A percentile compares a stretch with the other conserved stretches of the same genome.
Evolutionary conservation across 2,888 invertebrate species (phyloP).

Genomic region (Chrysina gloriosa): DNA sequence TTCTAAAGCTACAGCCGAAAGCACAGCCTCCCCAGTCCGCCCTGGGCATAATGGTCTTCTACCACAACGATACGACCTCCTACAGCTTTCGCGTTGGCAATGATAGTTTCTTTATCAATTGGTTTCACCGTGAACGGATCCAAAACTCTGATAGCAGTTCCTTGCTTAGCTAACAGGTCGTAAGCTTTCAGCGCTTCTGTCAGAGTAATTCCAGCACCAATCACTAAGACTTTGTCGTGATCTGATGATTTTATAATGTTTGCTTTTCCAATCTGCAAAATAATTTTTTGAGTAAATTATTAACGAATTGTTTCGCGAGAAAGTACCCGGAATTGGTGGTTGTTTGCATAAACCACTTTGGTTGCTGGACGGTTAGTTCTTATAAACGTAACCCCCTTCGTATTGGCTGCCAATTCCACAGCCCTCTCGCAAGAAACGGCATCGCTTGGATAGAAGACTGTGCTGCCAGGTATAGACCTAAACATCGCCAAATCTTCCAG

Average conservation of each 20-base stretch:
- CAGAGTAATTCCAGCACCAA: slow-evolving; percentile 95
- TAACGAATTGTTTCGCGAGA: neutral
- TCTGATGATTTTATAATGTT: slow-evolving; percentile 81
- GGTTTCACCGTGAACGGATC: slow-evolving; percentile 98
- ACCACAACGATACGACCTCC: slow-evolving; percentile 90
- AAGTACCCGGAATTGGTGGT: slow-evolving; percentile 80
- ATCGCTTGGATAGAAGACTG: slow-evolving; percentile 87
- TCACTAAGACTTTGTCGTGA: slow-evolving; percentile 85
- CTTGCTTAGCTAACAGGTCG: slow-evolving; percentile 75
- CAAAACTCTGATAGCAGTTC: slow-evolving; percentile 83
- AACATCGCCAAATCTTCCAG: slow-evolving; percentile 98
- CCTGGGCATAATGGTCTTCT: slow-evolving; percentile 97
- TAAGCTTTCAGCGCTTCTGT: slow-evolving; percentile 91
- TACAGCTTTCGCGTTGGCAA: slow-evolving; percentile 80
- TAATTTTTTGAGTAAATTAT: slow-evolving; percentile 31
- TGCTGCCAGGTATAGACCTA: slow-evolving; percentile 86
- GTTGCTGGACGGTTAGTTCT: slow-evolving; percentile 95
- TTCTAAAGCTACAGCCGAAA: slow-evolving; percentile 80
- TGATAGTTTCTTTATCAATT: slow-evolving; percentile 82
- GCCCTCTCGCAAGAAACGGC: slow-evolving; percentile 96
- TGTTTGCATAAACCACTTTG: slow-evolving; percentile 84
- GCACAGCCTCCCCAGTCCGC: slow-evolving; percentile 96
- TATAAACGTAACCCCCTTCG: slow-evolving; percentile 94
- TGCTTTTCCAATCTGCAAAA: slow-evolving; percentile 75
- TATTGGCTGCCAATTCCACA: slow-evolving; percentile 95